Evolutionary conservation across 2,797 vertebrate genomes (phyloP), one percentile per base, ranked within the genome.

Genomic region (Chrysocyon brachyurus): DNA sequence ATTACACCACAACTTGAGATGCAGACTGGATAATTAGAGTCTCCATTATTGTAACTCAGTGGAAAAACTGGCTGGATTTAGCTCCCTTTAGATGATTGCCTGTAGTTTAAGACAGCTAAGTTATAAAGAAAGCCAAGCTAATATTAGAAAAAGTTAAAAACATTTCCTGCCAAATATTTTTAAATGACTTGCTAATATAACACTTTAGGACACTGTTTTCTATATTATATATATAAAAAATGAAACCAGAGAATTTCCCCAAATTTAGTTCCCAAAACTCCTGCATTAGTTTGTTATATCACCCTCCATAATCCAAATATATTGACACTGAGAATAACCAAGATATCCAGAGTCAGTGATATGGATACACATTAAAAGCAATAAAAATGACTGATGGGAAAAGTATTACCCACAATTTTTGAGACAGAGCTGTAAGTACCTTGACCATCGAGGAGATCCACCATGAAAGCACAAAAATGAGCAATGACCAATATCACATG

Each of bases 21-120:
- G 66, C 78, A 92, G 83, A 36, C 83, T 95, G 84, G 61, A 36
- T 97, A 96, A 93, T 95, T 82, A 92, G 68, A 82, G 56, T 94
- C 85, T 97, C 57, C 70, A 52, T 87, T 77, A 92, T 40, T 89
- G 40, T 84, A 87, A 93, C 82, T 94, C 64, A 59, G 64, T 54
- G 72, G 66, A 97, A 85, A 94, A 94, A n/a, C 83, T 78, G 86
- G 33, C 40, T 90, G 78, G 75, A 89, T 73, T 87, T 88, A 91
- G 57, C 46, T 66, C 61, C 59, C 83, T 96, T 93, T 61, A 33
- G 33, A 77, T 79, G 72, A 91, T 14, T 91, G 79, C 81, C 52
- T 95, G 28, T 40, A 28, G 22, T 40, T 79, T 52, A 86, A 95
- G 79, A 94, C 12, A 78, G 75, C 15, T 81, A 57, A 75, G 54